phyloP scores from a whole-genome alignment of 2,797 vertebrate species.

The Aratinga solstitialis region DNA sequence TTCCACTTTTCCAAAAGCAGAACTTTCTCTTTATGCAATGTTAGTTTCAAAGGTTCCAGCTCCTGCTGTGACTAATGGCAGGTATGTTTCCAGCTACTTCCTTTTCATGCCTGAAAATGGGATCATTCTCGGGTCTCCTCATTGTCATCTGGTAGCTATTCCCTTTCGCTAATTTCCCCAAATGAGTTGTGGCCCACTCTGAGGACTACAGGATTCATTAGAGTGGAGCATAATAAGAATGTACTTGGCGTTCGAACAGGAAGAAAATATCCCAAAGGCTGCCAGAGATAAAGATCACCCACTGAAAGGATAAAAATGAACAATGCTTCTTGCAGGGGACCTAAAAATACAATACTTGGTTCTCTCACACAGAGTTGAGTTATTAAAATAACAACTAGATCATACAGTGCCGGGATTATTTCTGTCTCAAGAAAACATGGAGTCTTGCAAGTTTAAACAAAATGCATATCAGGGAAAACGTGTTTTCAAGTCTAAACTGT shows the following conservation, averaged over 20 bases:
- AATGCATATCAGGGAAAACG: not conserved
- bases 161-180: slow-evolving; percentile 60
- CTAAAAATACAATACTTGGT: slow-evolving; percentile 60
- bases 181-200: slow-evolving; percentile 47
- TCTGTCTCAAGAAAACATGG: not conserved
- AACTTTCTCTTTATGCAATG: slow-evolving; percentile 55
- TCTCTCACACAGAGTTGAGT: not conserved
- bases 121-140: slow-evolving; percentile 51
- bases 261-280: slow-evolving; percentile 63
- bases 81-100: slow-evolving; percentile 57
- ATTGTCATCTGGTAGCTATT: slow-evolving; percentile 59
- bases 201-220: slow-evolving; percentile 60
- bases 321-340: slow-evolving; percentile 54
- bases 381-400: slow-evolving; percentile 54
- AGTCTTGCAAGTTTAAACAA: not conserved
- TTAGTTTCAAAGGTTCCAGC: slow-evolving; percentile 52
- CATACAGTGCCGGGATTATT: slow-evolving; percentile 1
- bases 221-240: slow-evolving; percentile 42
- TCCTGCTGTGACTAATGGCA: slow-evolving; percentile 54
- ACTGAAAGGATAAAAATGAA: slow-evolving; percentile 65
- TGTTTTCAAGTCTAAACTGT: not conserved
- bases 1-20: slow-evolving; percentile 46
- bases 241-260: slow-evolving; percentile 49
- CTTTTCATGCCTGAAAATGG: slow-evolving; percentile 60
- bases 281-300: slow-evolving; percentile 66